phyloP scores from a whole-genome alignment of 2,888 invertebrate genomes.

The Drosophila sordidula region DNA sequence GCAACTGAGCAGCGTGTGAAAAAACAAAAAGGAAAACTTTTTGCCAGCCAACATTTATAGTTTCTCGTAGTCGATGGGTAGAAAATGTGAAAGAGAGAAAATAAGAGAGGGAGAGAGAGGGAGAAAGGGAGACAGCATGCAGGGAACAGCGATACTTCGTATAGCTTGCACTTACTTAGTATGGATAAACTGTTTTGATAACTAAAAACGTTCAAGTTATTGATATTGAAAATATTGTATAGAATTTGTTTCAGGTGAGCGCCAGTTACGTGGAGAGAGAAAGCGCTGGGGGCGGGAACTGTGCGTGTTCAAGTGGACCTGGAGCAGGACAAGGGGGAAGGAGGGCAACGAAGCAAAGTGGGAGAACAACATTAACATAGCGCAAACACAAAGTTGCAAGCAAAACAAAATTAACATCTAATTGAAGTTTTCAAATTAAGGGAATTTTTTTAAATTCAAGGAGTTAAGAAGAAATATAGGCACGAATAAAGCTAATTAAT shows the following conservation, averaged over 20 bases:
- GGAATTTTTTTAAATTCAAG: too few relatives aligned
- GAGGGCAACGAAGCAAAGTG: conserved; percentile 1
- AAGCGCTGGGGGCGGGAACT: background rate
- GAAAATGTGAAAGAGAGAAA: background rate
- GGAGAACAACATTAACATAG: conserved; percentile 11
- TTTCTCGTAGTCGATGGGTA: conserved; percentile 36
- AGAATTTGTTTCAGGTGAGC: conserved; percentile 36
- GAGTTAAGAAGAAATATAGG: background rate
- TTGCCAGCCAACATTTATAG: conserved; percentile 52
- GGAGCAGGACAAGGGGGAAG: background rate
- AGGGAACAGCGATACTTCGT: background rate
- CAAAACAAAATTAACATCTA: background rate
- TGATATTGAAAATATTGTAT: conserved; percentile 72
- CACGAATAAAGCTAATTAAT: background rate
- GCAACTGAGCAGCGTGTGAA: conserved; percentile 51
- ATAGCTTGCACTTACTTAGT: conserved; percentile 61
- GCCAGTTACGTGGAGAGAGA: background rate
- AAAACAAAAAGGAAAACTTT: conserved; percentile 35
- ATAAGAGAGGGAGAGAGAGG: background rate
- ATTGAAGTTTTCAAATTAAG: background rate
- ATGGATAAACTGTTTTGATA: conserved; percentile 77
- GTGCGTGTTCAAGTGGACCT: background rate
- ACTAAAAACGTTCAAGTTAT: conserved; percentile 70
- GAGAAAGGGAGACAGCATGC: background rate
- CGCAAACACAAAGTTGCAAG: background rate